These are phyloP conservation scores for Nannoperca australis DNA, from an alignment of 2,797 vertebrate genomes.

Conservation along the genomic window DNA sequence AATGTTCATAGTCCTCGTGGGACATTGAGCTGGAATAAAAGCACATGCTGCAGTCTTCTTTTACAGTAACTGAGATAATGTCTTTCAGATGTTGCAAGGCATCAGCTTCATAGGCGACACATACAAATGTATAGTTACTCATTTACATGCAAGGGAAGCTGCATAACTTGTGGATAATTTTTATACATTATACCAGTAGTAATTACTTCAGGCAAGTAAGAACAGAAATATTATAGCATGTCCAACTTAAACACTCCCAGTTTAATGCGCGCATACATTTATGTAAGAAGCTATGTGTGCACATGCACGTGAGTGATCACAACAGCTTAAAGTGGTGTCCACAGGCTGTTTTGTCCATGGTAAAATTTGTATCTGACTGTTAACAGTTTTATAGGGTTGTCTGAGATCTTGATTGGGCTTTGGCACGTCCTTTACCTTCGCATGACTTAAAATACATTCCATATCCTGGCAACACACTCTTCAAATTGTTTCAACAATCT, in stretches of 20 bases:
- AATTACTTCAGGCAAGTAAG: constrained; percentile 19
- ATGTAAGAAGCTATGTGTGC: constrained; percentile 18
- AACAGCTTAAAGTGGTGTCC: constrained; percentile 36
- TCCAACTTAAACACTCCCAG: neutral
- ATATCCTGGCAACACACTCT: constrained; percentile 31
- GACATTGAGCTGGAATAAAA: constrained; percentile 59
- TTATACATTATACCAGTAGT: constrained; percentile 5
- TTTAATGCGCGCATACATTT: constrained; percentile 28
- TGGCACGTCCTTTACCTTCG: constrained; percentile 37
- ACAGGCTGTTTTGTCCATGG: constrained; percentile 53
- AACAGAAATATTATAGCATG: constrained; percentile 1
- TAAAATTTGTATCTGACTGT: constrained; percentile 79
- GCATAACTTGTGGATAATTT: neutral
- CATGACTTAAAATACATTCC: constrained; percentile 76
- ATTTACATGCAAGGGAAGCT: constrained; percentile 23
- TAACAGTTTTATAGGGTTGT: constrained; percentile 31
- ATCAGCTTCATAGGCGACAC: constrained; percentile 3
- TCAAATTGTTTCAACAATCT: constrained; percentile 11
- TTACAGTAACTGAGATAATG: constrained; percentile 56
- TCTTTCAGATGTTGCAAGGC: constrained; percentile 54
- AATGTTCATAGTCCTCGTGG: constrained; percentile 63
- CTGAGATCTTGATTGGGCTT: constrained; percentile 21
- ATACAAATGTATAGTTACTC: constrained; percentile 9
- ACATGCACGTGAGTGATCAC: constrained; percentile 30
- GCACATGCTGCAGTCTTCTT: constrained; percentile 53